phyloP scores from a whole-genome alignment of 2,888 invertebrate genomes.

The Eulithis testata region DNA sequence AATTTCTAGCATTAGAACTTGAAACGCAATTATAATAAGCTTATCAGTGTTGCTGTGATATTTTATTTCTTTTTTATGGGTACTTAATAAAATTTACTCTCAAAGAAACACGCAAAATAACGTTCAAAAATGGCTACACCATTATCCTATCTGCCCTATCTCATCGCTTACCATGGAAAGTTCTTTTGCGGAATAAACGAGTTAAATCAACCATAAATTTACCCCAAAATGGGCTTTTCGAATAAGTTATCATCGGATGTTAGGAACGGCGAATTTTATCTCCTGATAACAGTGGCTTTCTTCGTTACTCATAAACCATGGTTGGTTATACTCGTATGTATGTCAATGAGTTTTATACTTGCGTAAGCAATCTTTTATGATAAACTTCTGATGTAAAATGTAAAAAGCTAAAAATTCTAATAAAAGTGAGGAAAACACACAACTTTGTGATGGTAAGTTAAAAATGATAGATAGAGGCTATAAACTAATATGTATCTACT shows the following conservation, averaged over 20 bases:
- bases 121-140: conserved; percentile 45
- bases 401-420: too few species aligned
- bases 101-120: conserved; percentile 38
- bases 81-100: conserved; percentile 35
- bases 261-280: conserved; percentile 69
- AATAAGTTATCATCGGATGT: conserved; percentile 78
- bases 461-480: too few species aligned
- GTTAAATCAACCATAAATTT: conserved; percentile 78
- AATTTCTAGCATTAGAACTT: background rate
- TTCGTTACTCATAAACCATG: conserved; percentile 28
- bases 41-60: conserved; percentile 23
- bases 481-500: too few species aligned
- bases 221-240: conserved; percentile 67
- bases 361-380: conserved; percentile 12
- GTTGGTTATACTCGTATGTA: conserved; percentile 23
- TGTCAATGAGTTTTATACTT: conserved; percentile 27
- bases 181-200: conserved; percentile 68
- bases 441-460: too few species aligned
- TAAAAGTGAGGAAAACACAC: too few species aligned
- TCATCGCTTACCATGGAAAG: conserved; percentile 58
- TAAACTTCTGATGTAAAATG: background rate
- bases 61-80: conserved; percentile 28
- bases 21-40: conserved; percentile 1
- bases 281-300: conserved; percentile 59
- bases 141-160: conserved; percentile 56